Evolutionary conservation across 2,113 vertebrate genomes (phyloP), one percentile per base, ranked within the genome.

Genomic region (Lota lota): DNA sequence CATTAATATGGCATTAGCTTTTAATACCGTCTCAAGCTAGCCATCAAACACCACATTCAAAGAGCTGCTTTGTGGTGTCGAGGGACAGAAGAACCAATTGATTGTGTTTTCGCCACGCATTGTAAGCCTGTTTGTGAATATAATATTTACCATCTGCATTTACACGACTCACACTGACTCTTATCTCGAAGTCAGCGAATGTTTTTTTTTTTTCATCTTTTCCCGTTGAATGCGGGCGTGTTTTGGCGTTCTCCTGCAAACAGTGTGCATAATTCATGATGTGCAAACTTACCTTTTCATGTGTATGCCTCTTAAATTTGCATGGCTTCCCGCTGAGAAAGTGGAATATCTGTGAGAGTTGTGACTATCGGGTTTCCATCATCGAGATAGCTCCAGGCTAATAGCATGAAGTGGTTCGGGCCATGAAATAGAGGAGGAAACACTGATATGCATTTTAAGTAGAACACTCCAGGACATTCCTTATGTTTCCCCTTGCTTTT

Each of bases 191-290:
- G 78, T 84, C 78, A 70, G 66, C 64, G 60, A 78, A 64, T 81
- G 7, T 12, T 3, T 33, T 3, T 33, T 47, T 47, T 47, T 47
- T 11, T 47, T 47, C 40, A 10, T 47, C 12, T 47, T 47, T 47
- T 47, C 12, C 40, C 40, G 28, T 6, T 20, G 65, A 74, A 83
- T 74, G 71, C 79, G 51, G 58, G 74, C 17, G 47, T 22, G 61
- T 64, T 67, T 80, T 72, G 65, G 73, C 51, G 71, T 78, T 69
- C 76, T 63, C 40, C 40, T 1, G 64, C 76, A 84, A 86, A 83
- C 79, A 83, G 75, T 69, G 76, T 90, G 81, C 84, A 91, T 90
- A 85, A 91, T 90, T 88, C 76, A 90, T 88, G 61, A 53, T 10
- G 47, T 74, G 67, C 67, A 72, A 79, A 75, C 74, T 74, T 73